Percentiles rank a stretch among this genome's conserved stretches.
Evolutionary conservation across 2,797 vertebrate species (phyloP).

Genomic region (Agapornis canus): DNA sequence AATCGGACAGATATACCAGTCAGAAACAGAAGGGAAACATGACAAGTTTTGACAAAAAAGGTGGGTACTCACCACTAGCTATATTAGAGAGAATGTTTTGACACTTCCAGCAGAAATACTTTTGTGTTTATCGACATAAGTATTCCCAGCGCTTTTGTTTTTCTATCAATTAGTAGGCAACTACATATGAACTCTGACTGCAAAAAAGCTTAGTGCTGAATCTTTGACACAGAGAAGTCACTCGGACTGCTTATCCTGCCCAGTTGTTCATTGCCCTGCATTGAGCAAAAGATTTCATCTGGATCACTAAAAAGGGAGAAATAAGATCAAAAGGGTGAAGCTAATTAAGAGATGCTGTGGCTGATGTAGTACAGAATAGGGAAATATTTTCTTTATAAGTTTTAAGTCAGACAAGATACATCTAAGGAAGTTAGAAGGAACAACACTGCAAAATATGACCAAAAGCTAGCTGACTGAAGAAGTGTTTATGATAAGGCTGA

Average conservation of each 20-base stretch:
- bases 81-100: neutral
- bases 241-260: neutral
- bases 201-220: neutral
- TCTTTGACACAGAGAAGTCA: neutral
- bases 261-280: fast-evolving
- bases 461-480: neutral
- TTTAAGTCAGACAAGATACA: neutral
- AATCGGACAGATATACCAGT: neutral
- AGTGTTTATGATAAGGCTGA: neutral
- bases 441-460: neutral
- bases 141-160: neutral
- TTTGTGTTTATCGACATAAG: neutral
- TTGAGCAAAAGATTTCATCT: neutral
- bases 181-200: neutral
- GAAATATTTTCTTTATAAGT: neutral
- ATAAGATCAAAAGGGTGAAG: neutral
- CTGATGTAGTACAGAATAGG: neutral
- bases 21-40: neutral
- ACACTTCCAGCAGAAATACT: neutral
- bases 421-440: neutral
- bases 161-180: neutral
- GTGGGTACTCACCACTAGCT: neutral
- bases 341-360: neutral
- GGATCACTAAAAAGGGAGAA: neutral
- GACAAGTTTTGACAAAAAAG: neutral